Percentiles rank a stretch among this genome's conserved stretches.
These are phyloP conservation scores for Bugulina stolonifera DNA, from an alignment of 2,888 invertebrate genomes.

Conservation along the genomic window DNA sequence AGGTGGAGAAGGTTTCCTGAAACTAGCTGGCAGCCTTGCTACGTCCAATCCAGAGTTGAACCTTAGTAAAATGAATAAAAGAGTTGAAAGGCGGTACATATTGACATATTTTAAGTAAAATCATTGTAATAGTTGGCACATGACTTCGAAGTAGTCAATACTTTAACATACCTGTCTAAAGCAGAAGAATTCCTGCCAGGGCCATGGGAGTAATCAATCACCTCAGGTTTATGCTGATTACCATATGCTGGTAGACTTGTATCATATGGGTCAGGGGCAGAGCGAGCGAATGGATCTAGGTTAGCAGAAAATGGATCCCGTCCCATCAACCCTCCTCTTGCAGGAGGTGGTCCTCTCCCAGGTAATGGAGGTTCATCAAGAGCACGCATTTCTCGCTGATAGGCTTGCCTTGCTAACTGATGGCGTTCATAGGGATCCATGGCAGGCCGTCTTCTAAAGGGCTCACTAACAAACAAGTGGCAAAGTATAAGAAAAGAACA, in stretches of 20 bases:
- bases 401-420: not conserved
- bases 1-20: not conserved
- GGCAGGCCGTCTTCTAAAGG: not conserved
- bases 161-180: not conserved
- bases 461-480: not conserved
- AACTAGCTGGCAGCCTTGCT: not conserved
- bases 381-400: not conserved
- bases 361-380: not conserved
- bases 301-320: not conserved
- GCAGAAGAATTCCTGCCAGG: not conserved
- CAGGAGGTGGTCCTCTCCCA: not conserved
- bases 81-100: no score
- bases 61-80: not conserved
- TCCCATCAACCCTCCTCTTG: not conserved
- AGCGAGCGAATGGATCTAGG: not conserved
- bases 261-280: no score
- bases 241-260: no score
- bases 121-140: no score
- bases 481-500: no score
- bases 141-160: not conserved
- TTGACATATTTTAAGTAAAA: no score
- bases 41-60: no score
- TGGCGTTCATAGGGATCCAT: not conserved
- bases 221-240: no score
- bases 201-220: conserved; percentile 10